Conservation (phyloP, 2,797 vertebrate species). For the Varecia variegata region DNA sequence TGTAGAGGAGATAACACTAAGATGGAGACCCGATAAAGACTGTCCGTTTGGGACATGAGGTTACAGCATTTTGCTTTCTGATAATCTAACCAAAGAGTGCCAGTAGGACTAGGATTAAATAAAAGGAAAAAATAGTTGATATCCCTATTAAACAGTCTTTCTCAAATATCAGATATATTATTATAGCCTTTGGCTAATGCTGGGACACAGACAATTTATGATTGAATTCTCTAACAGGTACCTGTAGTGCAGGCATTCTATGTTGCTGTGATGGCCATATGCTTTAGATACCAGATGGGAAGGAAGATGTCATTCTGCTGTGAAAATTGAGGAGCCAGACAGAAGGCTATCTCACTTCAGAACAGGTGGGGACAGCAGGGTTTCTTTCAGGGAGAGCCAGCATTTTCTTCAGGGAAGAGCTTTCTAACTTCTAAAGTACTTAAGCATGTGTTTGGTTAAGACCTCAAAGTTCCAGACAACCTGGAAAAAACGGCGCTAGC, state of each 20-base stretch:
- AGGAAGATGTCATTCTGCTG: conserved; percentile 46
- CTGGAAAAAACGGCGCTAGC: not conserved
- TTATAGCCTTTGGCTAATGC: not conserved
- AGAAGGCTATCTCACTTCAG: conserved; percentile 60
- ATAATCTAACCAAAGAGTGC: not conserved
- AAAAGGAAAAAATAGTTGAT: not conserved
- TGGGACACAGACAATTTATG: conserved; percentile 4
- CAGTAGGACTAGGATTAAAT: not conserved
- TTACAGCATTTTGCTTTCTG: not conserved
- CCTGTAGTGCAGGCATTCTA: conserved; percentile 52
- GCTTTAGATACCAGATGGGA: conserved; percentile 64
- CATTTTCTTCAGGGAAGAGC: conserved; percentile 60
- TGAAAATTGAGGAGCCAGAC: conserved; percentile 56
- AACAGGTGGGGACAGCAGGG: conserved; percentile 68
- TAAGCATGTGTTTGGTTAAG: conserved; percentile 42
- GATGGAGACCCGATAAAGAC: not conserved
- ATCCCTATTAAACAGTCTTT: not conserved
- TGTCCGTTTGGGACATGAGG: not conserved
- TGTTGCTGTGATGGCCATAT: conserved; percentile 65
- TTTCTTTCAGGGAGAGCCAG: conserved; percentile 64
- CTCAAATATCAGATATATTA: not conserved
- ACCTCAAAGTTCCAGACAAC: not conserved
- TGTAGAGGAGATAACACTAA: not conserved
- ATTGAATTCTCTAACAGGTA: conserved; percentile 64
- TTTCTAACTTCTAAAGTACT: conserved; percentile 52